Conservation (phyloP, 2,113 vertebrate genomes). For the Aplodontia rufa region DNA sequence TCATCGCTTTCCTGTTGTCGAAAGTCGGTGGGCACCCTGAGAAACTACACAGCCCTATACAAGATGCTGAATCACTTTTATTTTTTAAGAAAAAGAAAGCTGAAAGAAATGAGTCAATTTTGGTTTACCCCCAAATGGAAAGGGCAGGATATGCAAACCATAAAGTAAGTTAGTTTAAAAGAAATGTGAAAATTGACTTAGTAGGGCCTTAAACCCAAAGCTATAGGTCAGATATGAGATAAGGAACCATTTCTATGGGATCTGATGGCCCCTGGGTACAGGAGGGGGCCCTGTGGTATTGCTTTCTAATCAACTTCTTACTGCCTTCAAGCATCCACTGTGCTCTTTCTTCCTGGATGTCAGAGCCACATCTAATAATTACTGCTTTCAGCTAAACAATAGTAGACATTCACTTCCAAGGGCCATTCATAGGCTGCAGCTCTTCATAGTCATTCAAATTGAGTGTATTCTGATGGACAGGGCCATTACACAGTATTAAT, state of each 20-base stretch:
- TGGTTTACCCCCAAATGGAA: neutral
- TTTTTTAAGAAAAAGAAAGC: slow-evolving; percentile 12
- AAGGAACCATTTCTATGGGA: neutral
- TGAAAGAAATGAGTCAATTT: neutral
- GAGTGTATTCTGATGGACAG: slow-evolving; percentile 25
- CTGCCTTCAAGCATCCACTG: neutral
- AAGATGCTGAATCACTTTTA: neutral
- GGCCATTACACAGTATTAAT: slow-evolving; percentile 3
- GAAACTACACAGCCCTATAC: neutral
- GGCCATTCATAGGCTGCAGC: slow-evolving; percentile 40
- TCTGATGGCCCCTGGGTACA: neutral
- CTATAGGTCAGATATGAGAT: neutral
- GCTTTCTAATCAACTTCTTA: slow-evolving; percentile 41
- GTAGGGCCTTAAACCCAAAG: neutral
- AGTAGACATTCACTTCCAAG: slow-evolving; percentile 43
- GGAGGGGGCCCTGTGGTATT: neutral
- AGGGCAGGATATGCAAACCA: neutral
- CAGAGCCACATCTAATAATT: slow-evolving; percentile 63
- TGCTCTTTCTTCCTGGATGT: slow-evolving; percentile 39
- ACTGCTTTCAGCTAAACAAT: slow-evolving; percentile 66
- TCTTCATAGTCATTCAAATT: slow-evolving; percentile 41
- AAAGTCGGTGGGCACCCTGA: neutral
- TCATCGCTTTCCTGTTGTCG: neutral
- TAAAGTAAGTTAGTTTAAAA: neutral
- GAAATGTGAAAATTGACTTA: neutral